Evolutionary conservation across 2,797 vertebrate genomes (phyloP).

Genomic region (Pyrocephalus nanus): DNA sequence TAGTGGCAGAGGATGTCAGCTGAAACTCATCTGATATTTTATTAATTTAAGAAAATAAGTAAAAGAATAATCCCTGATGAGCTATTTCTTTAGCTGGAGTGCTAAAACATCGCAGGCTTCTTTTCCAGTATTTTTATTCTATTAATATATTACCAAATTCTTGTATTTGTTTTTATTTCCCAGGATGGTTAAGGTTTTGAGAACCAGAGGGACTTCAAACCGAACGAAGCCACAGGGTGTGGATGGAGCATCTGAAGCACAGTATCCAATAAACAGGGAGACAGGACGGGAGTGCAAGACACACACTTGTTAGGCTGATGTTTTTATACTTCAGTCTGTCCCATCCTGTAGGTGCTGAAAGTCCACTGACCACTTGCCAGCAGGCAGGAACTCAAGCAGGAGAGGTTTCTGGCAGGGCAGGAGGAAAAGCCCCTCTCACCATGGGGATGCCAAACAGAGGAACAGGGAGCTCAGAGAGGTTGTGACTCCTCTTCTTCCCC

Average conservation of each 20-base stretch:
- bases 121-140: not conserved
- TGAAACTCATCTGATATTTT: not conserved
- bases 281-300: not conserved
- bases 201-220: not conserved
- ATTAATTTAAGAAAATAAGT: not conserved
- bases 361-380: accelerated
- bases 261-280: not conserved
- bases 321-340: not conserved
- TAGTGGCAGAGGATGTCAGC: not conserved
- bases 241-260: not conserved
- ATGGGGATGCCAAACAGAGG: too few species aligned
- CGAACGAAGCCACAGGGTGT: not conserved
- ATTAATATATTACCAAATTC: not conserved
- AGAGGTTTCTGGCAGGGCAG: not conserved
- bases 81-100: not conserved
- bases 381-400: not conserved
- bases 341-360: not conserved
- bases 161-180: not conserved
- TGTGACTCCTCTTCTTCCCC: not conserved
- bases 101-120: not conserved
- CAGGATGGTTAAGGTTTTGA: not conserved
- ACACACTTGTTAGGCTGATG: not conserved
- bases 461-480: too few species aligned
- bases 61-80: not conserved
- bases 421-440: not conserved